Conservation (phyloP, 2,888 invertebrate genomes). For the Tipula confusa region DNA sequence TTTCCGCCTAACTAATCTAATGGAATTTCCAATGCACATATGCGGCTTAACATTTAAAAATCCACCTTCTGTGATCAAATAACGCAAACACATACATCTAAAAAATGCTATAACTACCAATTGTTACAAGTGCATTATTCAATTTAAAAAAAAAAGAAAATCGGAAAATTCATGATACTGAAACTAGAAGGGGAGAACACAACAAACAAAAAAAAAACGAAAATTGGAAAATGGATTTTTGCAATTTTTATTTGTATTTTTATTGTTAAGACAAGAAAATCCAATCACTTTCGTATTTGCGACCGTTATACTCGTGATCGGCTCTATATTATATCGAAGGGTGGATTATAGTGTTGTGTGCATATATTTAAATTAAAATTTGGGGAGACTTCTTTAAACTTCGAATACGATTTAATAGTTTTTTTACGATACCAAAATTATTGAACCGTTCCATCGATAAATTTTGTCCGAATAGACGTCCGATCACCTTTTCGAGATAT, state of each 20-base stretch:
- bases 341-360: not conserved
- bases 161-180: not conserved
- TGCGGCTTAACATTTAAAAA: not conserved
- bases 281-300: conserved; percentile 9
- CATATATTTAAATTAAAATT: not conserved
- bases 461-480: not conserved
- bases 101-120: conserved; percentile 3
- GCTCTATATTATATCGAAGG: not conserved
- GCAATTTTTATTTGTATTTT: conserved; percentile 1
- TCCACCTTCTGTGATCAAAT: not conserved
- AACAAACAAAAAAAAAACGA: not conserved
- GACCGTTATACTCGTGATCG: not conserved
- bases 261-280: conserved; percentile 3
- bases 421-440: not conserved
- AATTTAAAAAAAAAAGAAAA: not conserved
- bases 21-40: not conserved
- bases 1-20: not conserved
- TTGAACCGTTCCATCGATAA: not conserved
- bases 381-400: not conserved
- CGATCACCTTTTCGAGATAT: not conserved
- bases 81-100: not conserved
- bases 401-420: not conserved
- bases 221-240: not conserved
- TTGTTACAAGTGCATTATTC: conserved; percentile 25
- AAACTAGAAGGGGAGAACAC: not conserved